A percentile compares a stretch with the other conserved stretches of the same genome.
phyloP scores from a whole-genome alignment of 2,797 vertebrate species.

The Catostomus latipinnis region DNA sequence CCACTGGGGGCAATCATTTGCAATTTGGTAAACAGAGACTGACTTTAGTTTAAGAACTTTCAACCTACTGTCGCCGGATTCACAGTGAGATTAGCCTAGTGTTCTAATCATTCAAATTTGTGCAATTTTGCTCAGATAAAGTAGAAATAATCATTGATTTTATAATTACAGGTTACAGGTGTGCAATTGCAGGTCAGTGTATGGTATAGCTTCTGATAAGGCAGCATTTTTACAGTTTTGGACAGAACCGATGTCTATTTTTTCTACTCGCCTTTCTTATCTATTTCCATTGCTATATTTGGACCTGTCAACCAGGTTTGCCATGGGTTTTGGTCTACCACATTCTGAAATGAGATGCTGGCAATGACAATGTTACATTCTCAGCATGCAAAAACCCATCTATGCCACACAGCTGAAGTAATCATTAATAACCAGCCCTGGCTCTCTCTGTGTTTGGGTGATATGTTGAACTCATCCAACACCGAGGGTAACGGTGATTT shows the following conservation, averaged over 20 bases:
- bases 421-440: slow-evolving; percentile 41
- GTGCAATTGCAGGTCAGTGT: no score
- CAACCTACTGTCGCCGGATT: no score
- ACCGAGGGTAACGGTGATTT: slow-evolving; percentile 39
- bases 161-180: no score
- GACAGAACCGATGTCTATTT: neutral
- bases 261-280: neutral
- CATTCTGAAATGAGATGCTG: slow-evolving; percentile 17
- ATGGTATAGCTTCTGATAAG: neutral
- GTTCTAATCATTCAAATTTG: no score
- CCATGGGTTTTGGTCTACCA: neutral
- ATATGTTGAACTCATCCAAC: slow-evolving; percentile 25
- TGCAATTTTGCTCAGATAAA: no score
- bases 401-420: slow-evolving; percentile 22
- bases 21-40: no score
- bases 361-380: slow-evolving; percentile 31
- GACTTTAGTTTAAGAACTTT: no score
- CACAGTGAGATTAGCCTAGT: no score
- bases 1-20: no score
- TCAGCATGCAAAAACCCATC: slow-evolving; percentile 28
- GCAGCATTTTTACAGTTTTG: neutral
- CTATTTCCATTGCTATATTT: slow-evolving; percentile 25
- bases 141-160: no score
- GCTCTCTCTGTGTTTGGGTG: slow-evolving; percentile 19
- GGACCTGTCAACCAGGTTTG: slow-evolving; percentile 21